Percentiles rank a stretch among this genome's conserved stretches.
phyloP scores from a whole-genome alignment of 2,797 vertebrate genomes.

The Sebastes itinus region DNA sequence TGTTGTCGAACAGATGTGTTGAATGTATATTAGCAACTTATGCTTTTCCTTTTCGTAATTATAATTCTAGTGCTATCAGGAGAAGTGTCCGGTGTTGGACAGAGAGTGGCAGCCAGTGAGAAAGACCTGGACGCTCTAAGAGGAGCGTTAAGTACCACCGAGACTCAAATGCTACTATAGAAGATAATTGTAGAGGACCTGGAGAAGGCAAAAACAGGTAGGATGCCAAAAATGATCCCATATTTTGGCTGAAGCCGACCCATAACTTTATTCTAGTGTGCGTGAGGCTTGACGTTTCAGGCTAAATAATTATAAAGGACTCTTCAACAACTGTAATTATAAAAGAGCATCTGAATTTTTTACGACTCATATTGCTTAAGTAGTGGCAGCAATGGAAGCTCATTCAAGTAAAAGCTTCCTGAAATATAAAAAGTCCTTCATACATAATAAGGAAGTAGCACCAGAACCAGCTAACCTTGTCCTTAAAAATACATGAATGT shows the following conservation, averaged over 20 bases:
- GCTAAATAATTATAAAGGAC: neutral
- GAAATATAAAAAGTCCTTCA: conserved; percentile 1
- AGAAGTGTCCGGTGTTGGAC: neutral
- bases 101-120: conserved; percentile 9
- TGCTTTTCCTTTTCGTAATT: neutral
- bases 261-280: neutral
- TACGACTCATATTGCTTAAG: neutral
- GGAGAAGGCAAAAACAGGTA: neutral
- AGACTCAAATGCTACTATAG: conserved; percentile 18
- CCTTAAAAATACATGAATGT: neutral
- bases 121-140: neutral
- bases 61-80: conserved; percentile 2
- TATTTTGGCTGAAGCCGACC: neutral
- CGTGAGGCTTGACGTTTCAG: neutral
- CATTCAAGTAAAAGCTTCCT: neutral
- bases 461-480: neutral
- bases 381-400: neutral
- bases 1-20: neutral
- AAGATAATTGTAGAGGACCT: neutral
- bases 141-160: neutral
- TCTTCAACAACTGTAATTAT: no score
- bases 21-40: neutral
- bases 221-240: neutral
- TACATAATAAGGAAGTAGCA: neutral
- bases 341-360: neutral